A percentile compares a stretch with the other conserved stretches of the same genome.
phyloP scores from a whole-genome alignment of 2,797 vertebrate species.

The Artibeus lituratus region DNA sequence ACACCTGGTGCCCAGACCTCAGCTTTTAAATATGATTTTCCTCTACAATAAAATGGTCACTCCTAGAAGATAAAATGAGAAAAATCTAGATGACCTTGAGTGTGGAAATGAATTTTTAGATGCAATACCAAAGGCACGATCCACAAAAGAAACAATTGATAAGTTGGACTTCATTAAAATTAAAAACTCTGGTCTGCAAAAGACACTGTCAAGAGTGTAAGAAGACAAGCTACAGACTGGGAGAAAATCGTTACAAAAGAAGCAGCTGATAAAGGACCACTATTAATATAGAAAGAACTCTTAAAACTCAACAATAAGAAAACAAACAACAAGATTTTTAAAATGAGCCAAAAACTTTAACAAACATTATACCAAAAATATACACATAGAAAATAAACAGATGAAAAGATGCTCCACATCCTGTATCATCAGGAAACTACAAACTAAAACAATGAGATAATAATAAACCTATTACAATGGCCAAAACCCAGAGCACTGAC shows the following conservation, averaged over 20 bases:
- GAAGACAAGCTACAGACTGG: background rate
- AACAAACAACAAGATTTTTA: background rate
- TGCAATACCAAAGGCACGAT: background rate
- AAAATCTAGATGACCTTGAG: background rate
- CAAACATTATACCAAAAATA: background rate
- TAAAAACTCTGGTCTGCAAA: background rate
- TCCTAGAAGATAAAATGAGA: background rate
- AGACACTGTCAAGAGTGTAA: background rate
- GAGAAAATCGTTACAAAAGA: background rate
- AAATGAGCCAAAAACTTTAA: background rate
- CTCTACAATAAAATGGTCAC: background rate
- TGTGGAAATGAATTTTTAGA: background rate
- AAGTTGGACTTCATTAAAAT: slow-evolving; percentile 18
- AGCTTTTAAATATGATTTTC: background rate
- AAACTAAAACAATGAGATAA: background rate
- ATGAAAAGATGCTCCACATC: background rate
- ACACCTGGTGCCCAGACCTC: background rate
- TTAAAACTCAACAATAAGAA: background rate
- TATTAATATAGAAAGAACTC: background rate
- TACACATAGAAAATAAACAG: background rate
- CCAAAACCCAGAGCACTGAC: background rate
- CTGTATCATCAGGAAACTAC: background rate
- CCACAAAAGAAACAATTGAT: background rate
- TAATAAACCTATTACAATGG: background rate
- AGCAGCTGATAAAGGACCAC: background rate